phyloP scores from a whole-genome alignment of 92 coral and sea anemone genomes.

The Epizoanthus fatuus region DNA sequence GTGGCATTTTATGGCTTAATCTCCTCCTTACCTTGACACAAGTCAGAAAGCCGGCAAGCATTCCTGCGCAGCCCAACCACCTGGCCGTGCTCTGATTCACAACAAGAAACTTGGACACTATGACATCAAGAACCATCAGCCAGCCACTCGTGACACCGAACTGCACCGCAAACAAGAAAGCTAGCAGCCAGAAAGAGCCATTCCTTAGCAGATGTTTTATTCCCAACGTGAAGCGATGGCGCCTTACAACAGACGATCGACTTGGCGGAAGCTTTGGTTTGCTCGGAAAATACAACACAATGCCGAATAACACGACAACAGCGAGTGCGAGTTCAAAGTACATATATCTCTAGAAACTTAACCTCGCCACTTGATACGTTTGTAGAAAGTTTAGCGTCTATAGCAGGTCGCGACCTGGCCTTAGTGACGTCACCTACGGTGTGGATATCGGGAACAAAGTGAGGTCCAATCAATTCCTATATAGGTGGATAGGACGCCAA shows the following conservation, averaged over 20 bases:
- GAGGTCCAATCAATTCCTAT: slow-evolving; percentile 85
- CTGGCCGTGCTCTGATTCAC: slow-evolving; percentile 71
- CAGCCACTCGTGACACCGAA: slow-evolving; percentile 80
- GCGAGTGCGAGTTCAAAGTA: slow-evolving; percentile 66
- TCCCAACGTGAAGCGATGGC: slow-evolving; percentile 35
- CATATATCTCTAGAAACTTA: slow-evolving; percentile 38
- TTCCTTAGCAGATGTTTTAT: slow-evolving; percentile 17
- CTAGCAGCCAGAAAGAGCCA: slow-evolving; percentile 66
- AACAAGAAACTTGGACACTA: slow-evolving; percentile 68
- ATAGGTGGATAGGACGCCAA: slow-evolving; percentile 70
- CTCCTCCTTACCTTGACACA: slow-evolving; percentile 52
- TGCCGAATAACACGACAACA: slow-evolving; percentile 57
- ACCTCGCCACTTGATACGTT: slow-evolving; percentile 7
- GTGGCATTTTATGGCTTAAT: not conserved
- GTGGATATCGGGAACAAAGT: slow-evolving; percentile 63
- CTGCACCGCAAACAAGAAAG: slow-evolving; percentile 56
- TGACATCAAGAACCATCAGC: slow-evolving; percentile 75
- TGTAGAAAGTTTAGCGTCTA: not conserved
- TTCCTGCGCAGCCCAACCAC: slow-evolving; percentile 83
- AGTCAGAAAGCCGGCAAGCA: slow-evolving; percentile 63
- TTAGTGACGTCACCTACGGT: not conserved
- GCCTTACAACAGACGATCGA: slow-evolving; percentile 50
- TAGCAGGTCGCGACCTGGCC: not conserved
- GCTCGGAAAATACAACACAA: slow-evolving; percentile 80
- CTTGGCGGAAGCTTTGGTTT: slow-evolving; percentile 90